phyloP scores from a whole-genome alignment of 1,140 invertebrate species.

The Lepidurus packardi region DNA sequence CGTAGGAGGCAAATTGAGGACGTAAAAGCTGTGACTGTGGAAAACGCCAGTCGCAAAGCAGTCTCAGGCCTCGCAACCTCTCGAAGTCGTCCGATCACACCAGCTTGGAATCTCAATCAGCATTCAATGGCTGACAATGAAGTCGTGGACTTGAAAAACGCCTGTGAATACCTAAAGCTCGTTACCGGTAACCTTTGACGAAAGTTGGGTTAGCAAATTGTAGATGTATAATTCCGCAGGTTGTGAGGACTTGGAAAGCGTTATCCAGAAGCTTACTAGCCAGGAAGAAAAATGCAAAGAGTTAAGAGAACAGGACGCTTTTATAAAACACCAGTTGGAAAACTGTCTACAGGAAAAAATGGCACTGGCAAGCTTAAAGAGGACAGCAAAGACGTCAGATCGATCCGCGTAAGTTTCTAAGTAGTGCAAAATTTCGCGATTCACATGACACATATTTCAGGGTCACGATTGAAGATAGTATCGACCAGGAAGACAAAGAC shows the following conservation, averaged over 20 bases:
- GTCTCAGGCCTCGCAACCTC: neutral
- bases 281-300: slow-evolving; percentile 30
- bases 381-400: neutral
- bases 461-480: neutral
- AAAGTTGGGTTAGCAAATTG: neutral
- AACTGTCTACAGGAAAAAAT: neutral
- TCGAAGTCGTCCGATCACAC: slow-evolving; percentile 11
- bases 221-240: neutral
- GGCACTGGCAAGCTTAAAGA: neutral
- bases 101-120: neutral
- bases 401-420: neutral
- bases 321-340: slow-evolving; percentile 16
- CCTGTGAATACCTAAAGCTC: slow-evolving; percentile 24
- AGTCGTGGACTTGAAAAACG: slow-evolving; percentile 9
- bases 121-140: neutral
- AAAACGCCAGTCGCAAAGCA: slow-evolving; percentile 9
- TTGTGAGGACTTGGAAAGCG: slow-evolving; percentile 14
- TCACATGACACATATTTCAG: neutral
- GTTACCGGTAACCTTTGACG: slow-evolving; percentile 22
- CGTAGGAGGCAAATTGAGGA: slow-evolving; percentile 24
- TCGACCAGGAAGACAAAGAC: neutral
- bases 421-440: neutral
- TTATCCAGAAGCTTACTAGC: slow-evolving; percentile 4
- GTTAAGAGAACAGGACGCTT: slow-evolving; percentile 27
- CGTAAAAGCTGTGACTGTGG: slow-evolving; percentile 19